These are phyloP conservation scores for Sphaerophoria rueppellii DNA, from an alignment of 2,888 invertebrate species.

Conservation along the genomic window DNA sequence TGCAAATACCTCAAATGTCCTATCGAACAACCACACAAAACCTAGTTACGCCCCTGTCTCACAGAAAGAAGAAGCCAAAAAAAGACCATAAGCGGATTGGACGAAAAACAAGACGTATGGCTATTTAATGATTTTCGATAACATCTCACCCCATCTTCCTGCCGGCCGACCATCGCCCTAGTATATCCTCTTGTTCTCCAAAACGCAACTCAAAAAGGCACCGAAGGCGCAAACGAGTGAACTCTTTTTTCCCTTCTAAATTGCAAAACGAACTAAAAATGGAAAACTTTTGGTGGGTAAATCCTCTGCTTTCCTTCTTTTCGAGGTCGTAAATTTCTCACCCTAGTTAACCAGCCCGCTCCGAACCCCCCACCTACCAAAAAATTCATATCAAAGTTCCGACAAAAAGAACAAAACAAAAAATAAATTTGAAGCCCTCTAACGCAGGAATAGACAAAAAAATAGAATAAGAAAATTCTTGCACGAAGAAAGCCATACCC, in stretches of 20 bases:
- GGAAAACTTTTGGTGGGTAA: background rate
- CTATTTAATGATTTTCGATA: constrained; percentile 74
- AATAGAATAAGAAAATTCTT: constrained; percentile 51
- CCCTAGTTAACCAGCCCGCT: constrained; percentile 18
- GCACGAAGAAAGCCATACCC: constrained; percentile 62
- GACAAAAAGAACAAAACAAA: constrained; percentile 45
- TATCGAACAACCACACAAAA: constrained; percentile 50
- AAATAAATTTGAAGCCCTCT: constrained; percentile 37
- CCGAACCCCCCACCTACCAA: constrained; percentile 21
- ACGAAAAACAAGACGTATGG: constrained; percentile 70
- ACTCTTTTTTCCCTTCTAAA: constrained; percentile 52
- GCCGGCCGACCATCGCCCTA: constrained; percentile 49
- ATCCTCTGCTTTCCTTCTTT: constrained; percentile 32
- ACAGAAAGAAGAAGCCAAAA: background rate
- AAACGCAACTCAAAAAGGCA: background rate
- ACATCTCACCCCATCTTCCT: constrained; percentile 68
- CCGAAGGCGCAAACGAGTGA: constrained; percentile 51
- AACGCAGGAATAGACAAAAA: constrained; percentile 61
- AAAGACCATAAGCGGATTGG: constrained; percentile 71
- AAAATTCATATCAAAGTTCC: constrained; percentile 69
- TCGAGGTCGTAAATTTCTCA: constrained; percentile 61
- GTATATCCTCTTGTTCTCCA: constrained; percentile 28
- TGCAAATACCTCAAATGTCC: constrained; percentile 72
- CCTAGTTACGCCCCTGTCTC: background rate
- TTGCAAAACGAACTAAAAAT: constrained; percentile 39